These are phyloP conservation scores for Acleris emargana DNA, from an alignment of 2,888 invertebrate species.

Conservation along the genomic window DNA sequence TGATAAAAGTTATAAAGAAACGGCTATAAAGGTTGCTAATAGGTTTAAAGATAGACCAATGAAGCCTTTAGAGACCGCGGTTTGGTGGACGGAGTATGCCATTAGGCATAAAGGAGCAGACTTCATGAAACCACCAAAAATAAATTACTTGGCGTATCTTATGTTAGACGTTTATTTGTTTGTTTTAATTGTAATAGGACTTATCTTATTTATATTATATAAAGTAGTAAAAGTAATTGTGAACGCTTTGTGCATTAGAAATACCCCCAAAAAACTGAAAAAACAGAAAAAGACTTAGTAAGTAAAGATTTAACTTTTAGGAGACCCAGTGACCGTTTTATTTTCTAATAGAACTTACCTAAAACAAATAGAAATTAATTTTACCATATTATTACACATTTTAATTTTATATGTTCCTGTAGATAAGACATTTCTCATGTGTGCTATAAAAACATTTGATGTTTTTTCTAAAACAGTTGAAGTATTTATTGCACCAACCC, in stretches of 20 bases:
- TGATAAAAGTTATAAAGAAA: conserved; percentile 49
- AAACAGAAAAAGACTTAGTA: not conserved
- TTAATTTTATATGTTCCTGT: too few relatives aligned
- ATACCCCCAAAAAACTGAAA: conserved; percentile 1
- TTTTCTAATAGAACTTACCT: too few relatives aligned
- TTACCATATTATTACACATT: too few relatives aligned
- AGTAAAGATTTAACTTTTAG: too few relatives aligned
- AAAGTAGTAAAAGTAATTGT: conserved; percentile 4
- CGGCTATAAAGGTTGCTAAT: conserved; percentile 37
- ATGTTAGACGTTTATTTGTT: conserved; percentile 76
- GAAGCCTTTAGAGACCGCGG: conserved; percentile 41
- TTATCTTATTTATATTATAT: conserved; percentile 23
- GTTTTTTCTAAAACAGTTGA: conserved; percentile 1
- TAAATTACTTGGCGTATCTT: conserved; percentile 65
- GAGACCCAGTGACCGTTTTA: too few relatives aligned
- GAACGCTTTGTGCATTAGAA: not conserved
- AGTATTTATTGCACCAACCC: conserved; percentile 16
- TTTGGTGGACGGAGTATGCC: conserved; percentile 46
- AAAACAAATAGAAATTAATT: too few relatives aligned
- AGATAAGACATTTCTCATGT: too few relatives aligned
- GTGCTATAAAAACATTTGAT: too few relatives aligned
- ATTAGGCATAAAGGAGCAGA: conserved; percentile 44
- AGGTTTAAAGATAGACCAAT: conserved; percentile 44
- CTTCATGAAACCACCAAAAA: conserved; percentile 47
- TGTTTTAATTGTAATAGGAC: conserved; percentile 50